Base-by-base conservation (phyloP, 2,888 invertebrate genomes). In the Cheilosia scutellata region DNA sequence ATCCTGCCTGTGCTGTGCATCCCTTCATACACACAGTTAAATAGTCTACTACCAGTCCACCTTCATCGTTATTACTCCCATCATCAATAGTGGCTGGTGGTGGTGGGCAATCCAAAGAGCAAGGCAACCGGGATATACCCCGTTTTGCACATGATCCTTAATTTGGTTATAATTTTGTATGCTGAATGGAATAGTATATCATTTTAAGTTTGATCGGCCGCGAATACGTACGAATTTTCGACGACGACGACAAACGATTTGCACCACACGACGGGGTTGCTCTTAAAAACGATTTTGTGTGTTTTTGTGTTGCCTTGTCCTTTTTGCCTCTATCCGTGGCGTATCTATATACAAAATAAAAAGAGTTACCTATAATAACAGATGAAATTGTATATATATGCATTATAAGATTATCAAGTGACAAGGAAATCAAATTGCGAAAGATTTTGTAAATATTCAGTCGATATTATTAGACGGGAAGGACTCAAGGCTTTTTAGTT, bases 171-270 rank as follows among this genome's bases (percentile, higher is more conserved):
- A 90, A 90, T 90, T 91, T 91, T 91, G 90, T 90, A 89, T 90
- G 89, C 89, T 91, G 91, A 89, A 89, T 91, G 91, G 90, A 91
- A 91, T 91, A 90, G 91, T 90, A 92, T 91, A 92, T 92, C 92
- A 92, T 92, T 92, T 92, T 91, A 90, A 92, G 91, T 92, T 91
- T 91, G 92, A 92, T 91, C 92, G 92, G 91, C 91, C 90, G 92
- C 90, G 92, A 91, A 91, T 92, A 90, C 92, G 90, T 91, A 91
- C 90, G 87, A 87, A 78, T 80, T 71, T 86, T 70, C 72, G 40
- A 87, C 78, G 88, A 88, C 76, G 82, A 88, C 42, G 87, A 75
- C 33, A 60, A 84, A 76, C 58, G 66, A 83, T 75, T 72, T 75
- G 51, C 71, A 71, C 58, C 63, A 82, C 58, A 71, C 70, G 71